Conservation (phyloP, 2,888 invertebrate species). For the Macrophya alboannulata region DNA sequence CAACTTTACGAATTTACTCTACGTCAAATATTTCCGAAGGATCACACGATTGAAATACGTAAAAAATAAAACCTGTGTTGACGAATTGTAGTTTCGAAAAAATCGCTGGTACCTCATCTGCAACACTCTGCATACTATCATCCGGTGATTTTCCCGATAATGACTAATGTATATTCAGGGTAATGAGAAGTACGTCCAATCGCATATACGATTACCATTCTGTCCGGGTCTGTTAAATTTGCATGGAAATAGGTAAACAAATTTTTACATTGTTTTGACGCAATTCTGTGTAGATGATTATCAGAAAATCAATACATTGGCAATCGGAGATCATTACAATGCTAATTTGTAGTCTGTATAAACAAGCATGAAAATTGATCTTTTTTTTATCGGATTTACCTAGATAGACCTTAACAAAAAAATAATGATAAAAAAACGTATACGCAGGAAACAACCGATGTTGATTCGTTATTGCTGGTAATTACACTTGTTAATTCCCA, state of each 20-base stretch:
- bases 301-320: background rate
- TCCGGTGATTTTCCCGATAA: background rate
- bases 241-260: background rate
- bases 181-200: background rate
- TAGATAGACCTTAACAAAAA: no score
- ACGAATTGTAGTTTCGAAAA: background rate
- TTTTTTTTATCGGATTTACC: no score
- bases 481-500: background rate
- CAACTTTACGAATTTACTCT: no score
- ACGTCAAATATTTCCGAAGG: no score
- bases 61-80: background rate
- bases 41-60: no score
- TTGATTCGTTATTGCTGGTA: background rate
- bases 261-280: background rate
- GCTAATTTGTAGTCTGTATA: no score
- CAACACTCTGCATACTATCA: background rate
- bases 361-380: no score
- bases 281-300: background rate
- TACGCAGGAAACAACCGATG: background rate
- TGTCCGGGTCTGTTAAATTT: background rate
- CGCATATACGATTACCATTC: background rate
- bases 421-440: no score
- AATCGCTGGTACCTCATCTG: background rate
- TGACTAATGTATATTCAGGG: conserved; percentile 1
- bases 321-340: background rate